These are phyloP conservation scores for Hydrocynus forskahlii DNA, from an alignment of 2,797 vertebrate species.

Conservation along the genomic window DNA sequence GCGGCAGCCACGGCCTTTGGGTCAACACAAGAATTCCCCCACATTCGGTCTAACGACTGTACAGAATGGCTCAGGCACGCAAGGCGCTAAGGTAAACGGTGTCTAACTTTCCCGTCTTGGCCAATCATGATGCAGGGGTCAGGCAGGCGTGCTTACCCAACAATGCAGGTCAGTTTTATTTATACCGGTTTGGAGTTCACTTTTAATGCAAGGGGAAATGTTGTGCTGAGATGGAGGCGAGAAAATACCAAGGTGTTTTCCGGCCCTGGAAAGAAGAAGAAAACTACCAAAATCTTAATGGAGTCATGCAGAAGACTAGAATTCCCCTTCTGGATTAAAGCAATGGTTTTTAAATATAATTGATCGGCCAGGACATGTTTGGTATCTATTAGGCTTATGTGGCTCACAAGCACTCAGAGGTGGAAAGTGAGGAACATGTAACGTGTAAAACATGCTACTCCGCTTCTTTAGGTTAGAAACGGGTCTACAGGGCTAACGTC, in stretches of 20 bases:
- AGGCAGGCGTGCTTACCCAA: slow-evolving; percentile 7
- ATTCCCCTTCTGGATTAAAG: slow-evolving; percentile 1
- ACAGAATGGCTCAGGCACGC: not conserved
- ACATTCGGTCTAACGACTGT: not conserved
- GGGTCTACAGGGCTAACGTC: too few species aligned
- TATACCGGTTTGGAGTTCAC: not conserved
- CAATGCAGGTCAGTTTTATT: slow-evolving; percentile 49
- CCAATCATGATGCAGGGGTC: slow-evolving; percentile 9
- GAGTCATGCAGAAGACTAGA: not conserved
- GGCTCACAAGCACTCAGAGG: too few species aligned
- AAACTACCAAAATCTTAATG: not conserved
- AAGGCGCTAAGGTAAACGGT: not conserved
- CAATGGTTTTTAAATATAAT: not conserved
- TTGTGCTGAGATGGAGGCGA: not conserved
- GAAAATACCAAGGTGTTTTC: not conserved
- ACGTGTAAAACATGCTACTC: too few species aligned
- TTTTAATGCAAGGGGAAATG: slow-evolving; percentile 6
- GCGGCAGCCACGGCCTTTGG: not conserved
- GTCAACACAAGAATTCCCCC: slow-evolving; percentile 22
- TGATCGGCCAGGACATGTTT: not conserved
- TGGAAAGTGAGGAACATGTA: too few species aligned
- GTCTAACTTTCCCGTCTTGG: not conserved
- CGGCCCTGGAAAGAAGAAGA: not conserved
- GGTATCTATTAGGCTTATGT: not conserved
- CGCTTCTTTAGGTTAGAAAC: too few species aligned